phyloP scores from a whole-genome alignment of 2,888 invertebrate genomes.

The Drosophila aldrichi region DNA sequence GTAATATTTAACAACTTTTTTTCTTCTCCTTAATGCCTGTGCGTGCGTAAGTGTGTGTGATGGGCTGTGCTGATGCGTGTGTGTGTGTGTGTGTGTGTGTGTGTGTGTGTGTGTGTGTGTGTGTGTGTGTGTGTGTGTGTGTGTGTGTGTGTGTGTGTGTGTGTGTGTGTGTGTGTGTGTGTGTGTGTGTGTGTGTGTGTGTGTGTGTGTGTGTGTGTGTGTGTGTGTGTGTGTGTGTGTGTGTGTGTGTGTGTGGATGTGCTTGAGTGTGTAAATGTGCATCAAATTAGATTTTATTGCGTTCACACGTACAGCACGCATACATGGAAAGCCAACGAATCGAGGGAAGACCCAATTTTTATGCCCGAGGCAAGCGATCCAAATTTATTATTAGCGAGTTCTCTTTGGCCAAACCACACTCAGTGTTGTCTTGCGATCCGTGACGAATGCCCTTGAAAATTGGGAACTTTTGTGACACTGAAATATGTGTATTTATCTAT shows the following conservation, averaged over 20 bases:
- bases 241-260: conserved; percentile 4
- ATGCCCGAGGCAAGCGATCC: conserved; percentile 2
- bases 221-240: conserved; percentile 3
- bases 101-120: conserved; percentile 9
- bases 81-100: no score
- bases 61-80: neutral
- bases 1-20: conserved; percentile 52
- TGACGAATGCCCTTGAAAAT: neutral
- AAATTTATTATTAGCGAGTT: neutral
- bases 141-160: conserved; percentile 7
- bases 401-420: neutral
- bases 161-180: conserved; percentile 1
- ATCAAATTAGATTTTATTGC: conserved; percentile 73
- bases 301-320: conserved; percentile 52
- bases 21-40: conserved; percentile 14
- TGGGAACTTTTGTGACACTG: neutral
- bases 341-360: conserved; percentile 14
- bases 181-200: conserved; percentile 14
- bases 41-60: conserved; percentile 2
- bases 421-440: neutral
- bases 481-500: neutral
- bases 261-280: conserved; percentile 31
- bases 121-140: conserved; percentile 9
- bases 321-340: conserved; percentile 12
- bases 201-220: conserved; percentile 9